A percentile compares a stretch with the other conserved stretches of the same genome.
Evolutionary conservation across 2,797 vertebrate species (phyloP).

Genomic region (Micromesistius poutassou): DNA sequence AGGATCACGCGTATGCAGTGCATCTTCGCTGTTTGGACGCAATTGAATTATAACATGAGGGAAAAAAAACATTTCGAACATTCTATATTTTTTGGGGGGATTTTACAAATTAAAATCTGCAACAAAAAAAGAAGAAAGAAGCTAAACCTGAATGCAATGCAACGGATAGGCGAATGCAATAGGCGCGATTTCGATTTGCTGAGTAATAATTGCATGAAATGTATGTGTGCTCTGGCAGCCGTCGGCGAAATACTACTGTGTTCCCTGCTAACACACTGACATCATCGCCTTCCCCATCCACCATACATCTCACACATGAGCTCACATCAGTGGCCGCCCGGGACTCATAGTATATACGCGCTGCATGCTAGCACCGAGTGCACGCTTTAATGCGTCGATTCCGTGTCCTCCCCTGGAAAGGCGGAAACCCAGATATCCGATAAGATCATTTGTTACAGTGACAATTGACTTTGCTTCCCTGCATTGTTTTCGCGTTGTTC

Average conservation of each 20-base stretch:
- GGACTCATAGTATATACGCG: not conserved
- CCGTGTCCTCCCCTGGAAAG: not conserved
- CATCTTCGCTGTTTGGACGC: not conserved
- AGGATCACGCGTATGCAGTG: not conserved
- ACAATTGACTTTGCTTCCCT: not conserved
- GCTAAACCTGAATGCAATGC: not conserved
- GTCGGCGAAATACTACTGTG: conserved; percentile 14
- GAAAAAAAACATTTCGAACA: not conserved
- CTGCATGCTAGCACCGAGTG: not conserved
- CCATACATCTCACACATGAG: not conserved
- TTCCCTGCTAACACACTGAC: conserved; percentile 46
- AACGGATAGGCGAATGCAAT: not conserved
- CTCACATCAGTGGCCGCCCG: not conserved
- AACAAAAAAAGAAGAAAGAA: not conserved
- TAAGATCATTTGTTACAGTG: not conserved
- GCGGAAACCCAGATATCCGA: not conserved
- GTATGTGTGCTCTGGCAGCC: conserved; percentile 16
- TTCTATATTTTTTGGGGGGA: not conserved
- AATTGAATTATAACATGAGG: not conserved
- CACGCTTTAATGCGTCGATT: conserved; percentile 1
- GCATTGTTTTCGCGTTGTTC: not conserved
- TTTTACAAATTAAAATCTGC: not conserved
- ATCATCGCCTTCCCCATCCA: conserved; percentile 43
- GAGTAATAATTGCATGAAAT: not conserved
- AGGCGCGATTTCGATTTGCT: not conserved